Evolutionary conservation across 2,888 invertebrate species (phyloP), one percentile per base, ranked within the genome.

Genomic region (Meteorus colon): DNA sequence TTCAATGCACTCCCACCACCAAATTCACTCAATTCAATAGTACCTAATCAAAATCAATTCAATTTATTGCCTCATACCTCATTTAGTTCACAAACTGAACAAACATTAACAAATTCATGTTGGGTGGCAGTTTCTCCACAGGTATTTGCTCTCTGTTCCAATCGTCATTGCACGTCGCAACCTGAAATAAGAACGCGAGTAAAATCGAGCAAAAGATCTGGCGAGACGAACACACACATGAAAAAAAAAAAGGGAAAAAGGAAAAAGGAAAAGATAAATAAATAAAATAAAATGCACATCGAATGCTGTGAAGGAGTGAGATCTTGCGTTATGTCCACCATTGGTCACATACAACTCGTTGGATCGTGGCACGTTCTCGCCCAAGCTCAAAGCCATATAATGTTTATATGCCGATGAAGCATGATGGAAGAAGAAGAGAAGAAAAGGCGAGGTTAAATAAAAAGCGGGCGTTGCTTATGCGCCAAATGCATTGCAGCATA

Each of bases 371-470:
- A 19, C 48, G 74, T 63, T 65, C 48, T 71, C 75, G 70, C 59
- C 60, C 60, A 19, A 62, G 31, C 65, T 27, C 48, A 73, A 65
- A 73, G 24, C 45, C 71, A 75, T 75, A 76, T 79, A 78, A 80
- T 76, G 75, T 73, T 79, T 82, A 48, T 48, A 82, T 81, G 81
- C 83, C 84, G 80, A 84, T 84, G 79, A 83, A 78, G 82, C 80
- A 55, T 45, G 45, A 62, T 41, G 27, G 48, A n/a, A 63, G 31
- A 63, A 62, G 60, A 71, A 71, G 45, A 34, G 19, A 55, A 55
- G 55, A 69, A 31, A 86, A 84, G 86, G 82, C 80, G 81, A 86
- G 82, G 81, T 77, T 59, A 48, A 41, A 81, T 80, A 85, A 85
- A 85, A 85, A 86, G 81, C 77, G 69, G 71, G 69, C 63, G 76